These are phyloP conservation scores for Cotesia congregata DNA, from an alignment of 2,888 invertebrate genomes.

Conservation along the genomic window DNA sequence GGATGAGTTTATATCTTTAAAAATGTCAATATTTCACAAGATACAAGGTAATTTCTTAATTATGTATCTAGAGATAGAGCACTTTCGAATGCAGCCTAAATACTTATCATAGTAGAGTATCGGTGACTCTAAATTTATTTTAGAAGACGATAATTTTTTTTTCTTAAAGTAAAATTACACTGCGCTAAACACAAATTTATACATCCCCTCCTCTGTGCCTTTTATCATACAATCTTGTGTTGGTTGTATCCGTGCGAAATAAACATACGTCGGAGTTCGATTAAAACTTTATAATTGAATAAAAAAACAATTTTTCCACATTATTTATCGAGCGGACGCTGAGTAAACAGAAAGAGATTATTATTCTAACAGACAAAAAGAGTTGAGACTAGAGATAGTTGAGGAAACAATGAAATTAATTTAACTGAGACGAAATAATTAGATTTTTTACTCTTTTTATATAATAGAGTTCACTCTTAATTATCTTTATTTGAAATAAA, in stretches of 20 bases:
- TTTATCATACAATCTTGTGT: slow-evolving; percentile 7
- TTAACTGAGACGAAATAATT: neutral
- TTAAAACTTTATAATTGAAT: slow-evolving; percentile 42
- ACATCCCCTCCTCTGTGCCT: neutral
- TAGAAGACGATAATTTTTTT: neutral
- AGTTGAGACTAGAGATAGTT: neutral
- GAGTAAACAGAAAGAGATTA: too few species aligned
- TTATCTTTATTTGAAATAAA: neutral
- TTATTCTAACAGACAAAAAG: neutral
- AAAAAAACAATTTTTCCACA: neutral
- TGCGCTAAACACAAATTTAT: slow-evolving; percentile 1
- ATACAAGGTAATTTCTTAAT: too few species aligned
- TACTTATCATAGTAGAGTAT: too few species aligned
- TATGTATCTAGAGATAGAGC: too few species aligned
- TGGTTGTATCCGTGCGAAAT: slow-evolving; percentile 42
- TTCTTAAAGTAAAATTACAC: neutral
- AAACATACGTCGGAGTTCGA: slow-evolving; percentile 48
- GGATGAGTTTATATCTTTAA: too few species aligned
- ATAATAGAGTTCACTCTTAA: too few species aligned
- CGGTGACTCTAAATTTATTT: too few species aligned
- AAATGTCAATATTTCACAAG: too few species aligned
- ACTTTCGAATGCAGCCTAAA: too few species aligned
- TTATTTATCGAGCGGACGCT: neutral
- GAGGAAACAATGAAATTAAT: neutral
- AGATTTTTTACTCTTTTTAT: neutral